Conservation (phyloP, 2,888 invertebrate genomes). For the Drosophila paranaensis region DNA sequence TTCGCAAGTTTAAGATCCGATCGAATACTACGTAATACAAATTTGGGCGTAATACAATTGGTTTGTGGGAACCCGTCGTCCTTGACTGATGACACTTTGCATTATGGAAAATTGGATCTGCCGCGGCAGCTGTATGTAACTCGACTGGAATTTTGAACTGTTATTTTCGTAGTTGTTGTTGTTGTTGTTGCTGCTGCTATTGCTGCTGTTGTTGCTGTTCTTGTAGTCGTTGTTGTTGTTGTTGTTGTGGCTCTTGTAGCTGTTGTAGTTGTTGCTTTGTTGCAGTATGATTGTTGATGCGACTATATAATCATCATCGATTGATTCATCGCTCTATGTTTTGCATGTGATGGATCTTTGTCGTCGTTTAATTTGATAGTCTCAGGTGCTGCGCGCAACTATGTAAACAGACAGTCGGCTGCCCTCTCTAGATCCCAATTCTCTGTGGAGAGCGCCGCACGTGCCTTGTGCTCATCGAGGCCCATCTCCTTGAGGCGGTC, state of each 20-base stretch:
- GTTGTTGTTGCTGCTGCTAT: background rate
- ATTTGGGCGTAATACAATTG: conserved; percentile 20
- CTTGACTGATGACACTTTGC: conserved; percentile 26
- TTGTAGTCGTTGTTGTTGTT: background rate
- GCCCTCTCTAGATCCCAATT: conserved; percentile 97
- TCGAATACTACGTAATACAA: conserved; percentile 20
- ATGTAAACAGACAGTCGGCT: conserved; percentile 94
- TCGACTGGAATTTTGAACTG: conserved; percentile 34
- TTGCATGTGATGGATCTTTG: conserved; percentile 3
- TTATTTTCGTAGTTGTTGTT: conserved; percentile 7
- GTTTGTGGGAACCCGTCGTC: background rate
- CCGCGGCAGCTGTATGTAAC: conserved; percentile 3
- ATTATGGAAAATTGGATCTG: conserved; percentile 9
- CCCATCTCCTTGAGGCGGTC: conserved; percentile 97
- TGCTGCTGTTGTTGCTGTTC: background rate
- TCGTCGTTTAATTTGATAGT: conserved; percentile 11
- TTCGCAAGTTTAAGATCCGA: conserved; percentile 21
- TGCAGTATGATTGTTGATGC: background rate
- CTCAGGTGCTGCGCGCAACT: conserved; percentile 83
- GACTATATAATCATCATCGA: background rate
- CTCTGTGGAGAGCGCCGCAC: conserved; percentile 95
- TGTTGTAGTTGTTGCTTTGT: background rate
- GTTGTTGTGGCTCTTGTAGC: background rate
- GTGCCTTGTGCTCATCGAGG: conserved; percentile 94
- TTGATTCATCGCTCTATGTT: conserved; percentile 5